A percentile compares a stretch with the other conserved stretches of the same genome.
phyloP scores from a whole-genome alignment of 2,113 vertebrate genomes.

The Atractosteus spatula region DNA sequence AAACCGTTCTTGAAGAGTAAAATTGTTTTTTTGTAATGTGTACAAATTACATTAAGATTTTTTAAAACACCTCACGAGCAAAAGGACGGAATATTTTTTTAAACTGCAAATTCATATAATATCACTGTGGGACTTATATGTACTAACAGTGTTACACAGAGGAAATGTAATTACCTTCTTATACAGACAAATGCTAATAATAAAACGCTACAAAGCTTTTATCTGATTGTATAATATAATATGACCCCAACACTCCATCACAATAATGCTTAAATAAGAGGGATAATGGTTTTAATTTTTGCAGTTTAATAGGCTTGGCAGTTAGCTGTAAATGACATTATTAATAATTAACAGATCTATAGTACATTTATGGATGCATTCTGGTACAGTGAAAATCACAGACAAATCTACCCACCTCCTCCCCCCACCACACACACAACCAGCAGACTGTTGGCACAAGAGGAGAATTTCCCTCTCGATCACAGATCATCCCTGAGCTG shows the following conservation, averaged over 20 bases:
- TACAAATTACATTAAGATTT: too few relatives aligned
- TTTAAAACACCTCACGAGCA: neutral
- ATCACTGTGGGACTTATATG: slow-evolving; percentile 36
- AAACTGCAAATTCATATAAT: slow-evolving; percentile 10
- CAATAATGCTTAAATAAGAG: slow-evolving; percentile 26
- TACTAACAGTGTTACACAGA: slow-evolving; percentile 37
- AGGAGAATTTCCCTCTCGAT: neutral
- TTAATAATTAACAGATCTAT: slow-evolving; percentile 22
- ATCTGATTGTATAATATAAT: slow-evolving; percentile 49
- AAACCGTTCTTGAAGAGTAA: too few relatives aligned
- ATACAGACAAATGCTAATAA: slow-evolving; percentile 45
- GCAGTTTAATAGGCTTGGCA: slow-evolving; percentile 41
- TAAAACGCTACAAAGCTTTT: slow-evolving; percentile 47
- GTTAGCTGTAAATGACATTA: slow-evolving; percentile 28
- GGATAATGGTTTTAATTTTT: slow-evolving; percentile 43
- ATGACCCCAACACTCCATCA: slow-evolving; percentile 57
- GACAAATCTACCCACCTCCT: neutral
- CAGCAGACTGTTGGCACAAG: slow-evolving; percentile 8
- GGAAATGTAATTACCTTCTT: slow-evolving; percentile 45
- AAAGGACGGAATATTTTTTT: slow-evolving; percentile 28
- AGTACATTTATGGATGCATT: neutral
- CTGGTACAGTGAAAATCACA: neutral
- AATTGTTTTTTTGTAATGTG: too few relatives aligned
- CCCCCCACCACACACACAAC: neutral
- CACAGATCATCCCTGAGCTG: slow-evolving; percentile 19